Conservation (phyloP, 1,140 invertebrate species). For the Mamestra configurata region DNA sequence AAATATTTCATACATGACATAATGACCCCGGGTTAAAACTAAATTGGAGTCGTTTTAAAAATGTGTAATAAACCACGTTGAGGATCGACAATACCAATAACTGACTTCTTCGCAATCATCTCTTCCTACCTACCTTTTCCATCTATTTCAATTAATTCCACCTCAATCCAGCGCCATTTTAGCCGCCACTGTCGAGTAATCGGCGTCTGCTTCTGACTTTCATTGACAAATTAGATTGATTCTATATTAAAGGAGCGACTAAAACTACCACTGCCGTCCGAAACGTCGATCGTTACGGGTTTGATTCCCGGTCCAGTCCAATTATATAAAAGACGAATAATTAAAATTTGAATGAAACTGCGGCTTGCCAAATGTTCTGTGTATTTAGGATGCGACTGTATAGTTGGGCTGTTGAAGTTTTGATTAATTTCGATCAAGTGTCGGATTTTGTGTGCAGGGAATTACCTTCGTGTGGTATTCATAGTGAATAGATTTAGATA, state of each 20-base stretch:
- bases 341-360: slow-evolving; percentile 29
- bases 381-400: slow-evolving; percentile 1
- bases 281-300: slow-evolving; percentile 3
- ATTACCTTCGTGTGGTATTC: not conserved
- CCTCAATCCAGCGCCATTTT: slow-evolving; percentile 59
- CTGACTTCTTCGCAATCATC: not conserved
- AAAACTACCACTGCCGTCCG: slow-evolving; percentile 25
- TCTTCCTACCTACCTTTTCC: not conserved
- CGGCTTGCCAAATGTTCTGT: not conserved
- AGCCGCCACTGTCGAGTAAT: slow-evolving; percentile 48
- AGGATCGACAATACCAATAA: not conserved
- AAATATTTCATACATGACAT: too few species aligned
- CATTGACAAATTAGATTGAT: slow-evolving; percentile 79
- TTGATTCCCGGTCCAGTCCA: not conserved
- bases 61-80: too few species aligned
- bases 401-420: not conserved
- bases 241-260: slow-evolving; percentile 64
- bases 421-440: not conserved
- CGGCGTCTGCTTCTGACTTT: slow-evolving; percentile 68
- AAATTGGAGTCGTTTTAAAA: too few species aligned
- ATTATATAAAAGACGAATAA: slow-evolving; percentile 15
- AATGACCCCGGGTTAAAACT: too few species aligned
- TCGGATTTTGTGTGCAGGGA: not conserved
- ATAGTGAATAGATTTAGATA: too few species aligned
- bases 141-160: slow-evolving; percentile 17